Conservation (phyloP, 2,888 invertebrate species). For the Cenopis cana region DNA sequence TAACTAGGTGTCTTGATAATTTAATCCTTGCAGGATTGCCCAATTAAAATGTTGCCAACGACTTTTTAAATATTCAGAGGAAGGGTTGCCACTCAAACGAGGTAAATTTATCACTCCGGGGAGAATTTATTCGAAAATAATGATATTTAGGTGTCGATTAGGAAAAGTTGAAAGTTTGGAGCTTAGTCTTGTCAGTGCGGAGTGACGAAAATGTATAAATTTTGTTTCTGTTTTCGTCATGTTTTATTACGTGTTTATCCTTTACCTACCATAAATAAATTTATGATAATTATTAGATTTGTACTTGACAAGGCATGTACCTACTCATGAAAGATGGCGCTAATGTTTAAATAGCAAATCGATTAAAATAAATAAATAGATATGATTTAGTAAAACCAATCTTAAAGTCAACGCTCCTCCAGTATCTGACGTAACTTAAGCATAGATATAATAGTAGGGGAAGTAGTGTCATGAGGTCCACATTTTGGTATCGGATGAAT, state of each 20-base stretch:
- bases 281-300: no score
- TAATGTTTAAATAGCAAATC: no score
- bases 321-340: no score
- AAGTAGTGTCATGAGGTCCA: no score
- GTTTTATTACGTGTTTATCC: not conserved
- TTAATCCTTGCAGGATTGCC: constrained; percentile 82
- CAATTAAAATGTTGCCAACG: constrained; percentile 84
- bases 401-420: no score
- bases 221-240: not conserved
- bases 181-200: constrained; percentile 60
- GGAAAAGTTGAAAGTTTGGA: constrained; percentile 72
- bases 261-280: not conserved
- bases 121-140: constrained; percentile 78
- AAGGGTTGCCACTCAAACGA: constrained; percentile 78
- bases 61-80: constrained; percentile 83
- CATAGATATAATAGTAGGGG: no score
- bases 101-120: constrained; percentile 76
- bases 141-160: constrained; percentile 83
- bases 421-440: no score
- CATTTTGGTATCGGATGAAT: no score
- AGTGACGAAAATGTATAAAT: constrained; percentile 38
- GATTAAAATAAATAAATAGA: no score
- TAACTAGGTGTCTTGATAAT: constrained; percentile 85
- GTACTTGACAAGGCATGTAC: no score
- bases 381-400: no score